Evolutionary conservation across 1,140 invertebrate species (phyloP), one percentile per base, ranked within the genome.

Genomic region (Lepidurus arcticus): DNA sequence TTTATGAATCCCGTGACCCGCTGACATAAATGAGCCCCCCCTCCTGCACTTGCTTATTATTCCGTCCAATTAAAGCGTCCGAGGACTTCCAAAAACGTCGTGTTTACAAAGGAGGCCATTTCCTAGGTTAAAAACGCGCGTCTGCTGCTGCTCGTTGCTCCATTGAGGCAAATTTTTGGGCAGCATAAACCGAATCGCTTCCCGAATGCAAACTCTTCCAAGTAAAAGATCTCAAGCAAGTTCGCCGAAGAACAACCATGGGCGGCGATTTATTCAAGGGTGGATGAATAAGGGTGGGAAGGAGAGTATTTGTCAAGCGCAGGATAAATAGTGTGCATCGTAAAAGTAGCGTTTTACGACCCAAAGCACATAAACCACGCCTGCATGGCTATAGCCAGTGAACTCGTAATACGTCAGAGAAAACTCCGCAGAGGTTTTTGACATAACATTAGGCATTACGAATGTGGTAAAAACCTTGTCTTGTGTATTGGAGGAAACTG

Each of bases 261-360:
- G 21, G 16, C 16, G 21, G 16, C 16, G 21, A 65, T 21, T 16
- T 65, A 65, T 65, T 65, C 53, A 65, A 21, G 53, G 53, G n/a
- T 65, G 53, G 53, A 65, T 65, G 53, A 65, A 65, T 65, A 16
- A 13, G 53, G 21, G 53, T 65, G 53, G 53, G 53, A 65, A 65
- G 53, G 53, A 65, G 53, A 65, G 21, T 65, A 65, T 65, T 65
- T 65, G 53, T 65, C 53, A 65, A 65, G 53, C 53, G 53, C 21
- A 65, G 53, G 53, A 65, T 65, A 65, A 65, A 65, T 65, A 65
- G 53, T 65, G 16, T 65, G 21, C 53, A 21, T 65, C 53, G 53
- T 65, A 65, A 65, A 34, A 65, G 16, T 65, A 65, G 53, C 16
- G 53, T 65, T 65, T 65, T 65, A 65, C 53, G 53, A 65, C 53